These are phyloP conservation scores for Microtus pennsylvanicus DNA, from an alignment of 2,113 vertebrate genomes.

Conservation along the genomic window DNA sequence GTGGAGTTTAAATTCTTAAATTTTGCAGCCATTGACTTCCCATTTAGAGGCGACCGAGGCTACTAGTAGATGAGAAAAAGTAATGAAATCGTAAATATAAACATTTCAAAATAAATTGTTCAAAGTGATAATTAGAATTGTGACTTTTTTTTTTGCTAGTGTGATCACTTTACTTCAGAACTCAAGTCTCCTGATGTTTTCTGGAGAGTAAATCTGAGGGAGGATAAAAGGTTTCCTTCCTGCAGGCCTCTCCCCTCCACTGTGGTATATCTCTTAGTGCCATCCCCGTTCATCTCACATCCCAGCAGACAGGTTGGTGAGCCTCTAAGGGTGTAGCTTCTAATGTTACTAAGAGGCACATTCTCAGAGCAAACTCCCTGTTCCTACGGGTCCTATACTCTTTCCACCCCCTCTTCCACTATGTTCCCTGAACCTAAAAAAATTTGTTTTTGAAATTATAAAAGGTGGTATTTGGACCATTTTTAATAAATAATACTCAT, in stretches of 20 bases:
- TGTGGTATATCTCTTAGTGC: background rate
- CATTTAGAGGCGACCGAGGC: background rate
- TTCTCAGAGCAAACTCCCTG: background rate
- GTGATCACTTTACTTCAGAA: background rate
- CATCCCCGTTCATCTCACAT: background rate
- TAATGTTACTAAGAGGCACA: background rate
- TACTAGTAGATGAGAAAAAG: slow-evolving; percentile 10
- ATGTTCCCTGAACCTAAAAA: background rate
- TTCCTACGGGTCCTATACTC: background rate
- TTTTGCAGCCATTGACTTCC: background rate
- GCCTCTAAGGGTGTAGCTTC: too few relatives aligned
- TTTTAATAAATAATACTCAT: background rate
- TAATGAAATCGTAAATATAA: slow-evolving; percentile 34
- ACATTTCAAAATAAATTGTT: slow-evolving; percentile 19
- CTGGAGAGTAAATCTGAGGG: slow-evolving; percentile 10
- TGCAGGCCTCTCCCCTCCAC: background rate
- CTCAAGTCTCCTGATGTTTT: background rate
- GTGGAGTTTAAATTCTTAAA: slow-evolving; percentile 6
- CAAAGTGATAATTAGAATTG: background rate
- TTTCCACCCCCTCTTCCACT: background rate
- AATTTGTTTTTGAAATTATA: background rate
- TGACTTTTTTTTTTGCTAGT: background rate
- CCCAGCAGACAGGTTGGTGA: background rate
- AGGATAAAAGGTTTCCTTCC: background rate
- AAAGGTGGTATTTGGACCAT: background rate